Evolutionary conservation across 2,888 invertebrate species (phyloP).

Genomic region (Perizoma flavofasciatum): DNA sequence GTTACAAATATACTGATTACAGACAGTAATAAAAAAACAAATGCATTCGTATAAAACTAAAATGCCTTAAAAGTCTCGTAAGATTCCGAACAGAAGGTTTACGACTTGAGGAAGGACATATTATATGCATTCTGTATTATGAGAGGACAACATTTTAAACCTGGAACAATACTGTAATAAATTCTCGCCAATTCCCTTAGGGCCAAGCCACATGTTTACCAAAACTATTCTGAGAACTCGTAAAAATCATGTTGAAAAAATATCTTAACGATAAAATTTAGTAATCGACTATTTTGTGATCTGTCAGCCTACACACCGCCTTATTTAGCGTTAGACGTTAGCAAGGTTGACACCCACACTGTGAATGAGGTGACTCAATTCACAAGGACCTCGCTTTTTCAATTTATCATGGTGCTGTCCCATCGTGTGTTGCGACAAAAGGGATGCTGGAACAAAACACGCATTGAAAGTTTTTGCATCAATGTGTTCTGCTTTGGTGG

Average conservation of each 20-base stretch:
- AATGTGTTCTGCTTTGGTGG: conserved; percentile 9
- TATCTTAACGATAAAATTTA: conserved; percentile 24
- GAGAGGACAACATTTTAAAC: conserved; percentile 19
- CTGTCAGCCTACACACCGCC: conserved; percentile 62
- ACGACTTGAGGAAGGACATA: not conserved
- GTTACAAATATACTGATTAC: not conserved
- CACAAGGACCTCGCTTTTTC: conserved; percentile 23
- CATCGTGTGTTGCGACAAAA: conserved; percentile 2
- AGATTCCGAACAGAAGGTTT: not conserved
- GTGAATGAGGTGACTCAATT: conserved; percentile 61
- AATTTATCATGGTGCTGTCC: conserved; percentile 3
- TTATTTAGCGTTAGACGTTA: conserved; percentile 56
- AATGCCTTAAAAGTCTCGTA: not conserved
- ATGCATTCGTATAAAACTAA: no score
- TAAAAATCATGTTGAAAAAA: conserved; percentile 19
- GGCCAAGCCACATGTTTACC: conserved; percentile 15
- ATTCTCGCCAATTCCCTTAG: conserved; percentile 15
- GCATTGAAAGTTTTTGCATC: conserved; percentile 2
- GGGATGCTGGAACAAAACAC: not conserved
- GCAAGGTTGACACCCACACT: conserved; percentile 72
- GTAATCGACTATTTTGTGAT: conserved; percentile 9
- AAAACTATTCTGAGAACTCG: conserved; percentile 10
- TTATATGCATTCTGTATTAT: conserved; percentile 8
- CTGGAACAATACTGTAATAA: conserved; percentile 28
- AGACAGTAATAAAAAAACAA: no score